phyloP scores from a whole-genome alignment of 2,797 vertebrate species.

The Falco concolor region DNA sequence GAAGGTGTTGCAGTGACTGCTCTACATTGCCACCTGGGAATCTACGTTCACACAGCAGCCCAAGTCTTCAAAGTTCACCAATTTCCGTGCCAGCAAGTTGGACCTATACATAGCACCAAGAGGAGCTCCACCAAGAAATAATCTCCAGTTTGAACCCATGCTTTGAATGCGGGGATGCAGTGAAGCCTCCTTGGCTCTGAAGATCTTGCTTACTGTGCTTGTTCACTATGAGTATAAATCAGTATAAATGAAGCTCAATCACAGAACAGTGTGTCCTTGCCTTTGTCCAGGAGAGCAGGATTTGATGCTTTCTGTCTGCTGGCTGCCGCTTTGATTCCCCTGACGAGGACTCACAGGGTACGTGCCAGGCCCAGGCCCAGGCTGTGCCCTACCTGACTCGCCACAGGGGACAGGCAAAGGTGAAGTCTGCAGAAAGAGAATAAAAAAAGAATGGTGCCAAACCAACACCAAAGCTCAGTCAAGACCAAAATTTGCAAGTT shows the following conservation, averaged over 20 bases:
- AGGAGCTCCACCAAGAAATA: not conserved
- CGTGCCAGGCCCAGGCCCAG: not conserved
- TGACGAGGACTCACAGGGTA: not conserved
- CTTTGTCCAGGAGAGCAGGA: not conserved
- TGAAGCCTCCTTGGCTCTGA: not conserved
- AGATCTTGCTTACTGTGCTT: not conserved
- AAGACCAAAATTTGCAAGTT: not conserved
- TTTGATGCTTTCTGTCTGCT: not conserved
- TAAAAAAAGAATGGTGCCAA: not conserved
- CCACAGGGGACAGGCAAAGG: not conserved
- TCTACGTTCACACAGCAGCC: not conserved
- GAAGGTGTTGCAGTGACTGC: not conserved
- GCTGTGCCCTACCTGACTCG: not conserved
- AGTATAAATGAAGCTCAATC: not conserved
- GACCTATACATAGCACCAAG: not conserved
- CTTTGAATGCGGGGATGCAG: not conserved
- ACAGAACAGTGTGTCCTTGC: not conserved
- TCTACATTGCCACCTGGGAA: not conserved
- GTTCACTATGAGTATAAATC: not conserved
- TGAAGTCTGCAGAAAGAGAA: not conserved
- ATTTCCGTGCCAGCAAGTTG: rapidly evolving
- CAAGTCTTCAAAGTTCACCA: not conserved
- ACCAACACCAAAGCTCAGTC: not conserved
- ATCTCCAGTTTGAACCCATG: not conserved
- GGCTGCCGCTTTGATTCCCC: not conserved